These are phyloP conservation scores for Rotaria magnacalcarata DNA, from an alignment of 2,888 invertebrate genomes.

Conservation along the genomic window DNA sequence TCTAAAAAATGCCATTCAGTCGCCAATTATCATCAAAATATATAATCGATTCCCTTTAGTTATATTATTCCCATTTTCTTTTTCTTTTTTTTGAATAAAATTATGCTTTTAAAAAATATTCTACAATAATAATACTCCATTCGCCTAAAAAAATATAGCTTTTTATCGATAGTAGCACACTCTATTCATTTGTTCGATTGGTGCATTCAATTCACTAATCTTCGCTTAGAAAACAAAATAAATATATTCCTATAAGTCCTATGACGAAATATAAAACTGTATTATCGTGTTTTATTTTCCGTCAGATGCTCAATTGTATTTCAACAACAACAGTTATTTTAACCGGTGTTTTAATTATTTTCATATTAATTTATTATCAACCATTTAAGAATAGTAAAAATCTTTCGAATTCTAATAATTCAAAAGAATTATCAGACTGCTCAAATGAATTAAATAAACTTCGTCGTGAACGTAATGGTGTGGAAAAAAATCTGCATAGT, in stretches of 20 bases:
- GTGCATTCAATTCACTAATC: not conserved
- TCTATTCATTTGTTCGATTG: not conserved
- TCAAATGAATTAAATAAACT: not conserved
- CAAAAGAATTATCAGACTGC: not conserved
- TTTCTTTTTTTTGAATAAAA: too few relatives aligned
- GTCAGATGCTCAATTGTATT: not conserved
- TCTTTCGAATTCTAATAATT: not conserved
- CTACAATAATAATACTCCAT: too few relatives aligned
- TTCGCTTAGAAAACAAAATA: not conserved
- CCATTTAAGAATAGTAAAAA: not conserved
- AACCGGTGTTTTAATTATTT: not conserved
- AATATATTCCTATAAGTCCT: not conserved
- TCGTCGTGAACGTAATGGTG: not conserved
- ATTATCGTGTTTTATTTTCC: not conserved
- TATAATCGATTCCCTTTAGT: too few relatives aligned
- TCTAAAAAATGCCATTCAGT: too few relatives aligned
- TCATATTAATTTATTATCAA: not conserved
- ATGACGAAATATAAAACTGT: not conserved
- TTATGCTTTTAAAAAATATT: too few relatives aligned
- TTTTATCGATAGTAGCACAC: not conserved
- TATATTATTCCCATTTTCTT: too few relatives aligned
- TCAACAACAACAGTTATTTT: not conserved
- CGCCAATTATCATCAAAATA: too few relatives aligned
- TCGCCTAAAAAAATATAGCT: too few relatives aligned
- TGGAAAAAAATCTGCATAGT: not conserved